phyloP scores from a whole-genome alignment of 1,140 invertebrate species.

The Ips nitidus region DNA sequence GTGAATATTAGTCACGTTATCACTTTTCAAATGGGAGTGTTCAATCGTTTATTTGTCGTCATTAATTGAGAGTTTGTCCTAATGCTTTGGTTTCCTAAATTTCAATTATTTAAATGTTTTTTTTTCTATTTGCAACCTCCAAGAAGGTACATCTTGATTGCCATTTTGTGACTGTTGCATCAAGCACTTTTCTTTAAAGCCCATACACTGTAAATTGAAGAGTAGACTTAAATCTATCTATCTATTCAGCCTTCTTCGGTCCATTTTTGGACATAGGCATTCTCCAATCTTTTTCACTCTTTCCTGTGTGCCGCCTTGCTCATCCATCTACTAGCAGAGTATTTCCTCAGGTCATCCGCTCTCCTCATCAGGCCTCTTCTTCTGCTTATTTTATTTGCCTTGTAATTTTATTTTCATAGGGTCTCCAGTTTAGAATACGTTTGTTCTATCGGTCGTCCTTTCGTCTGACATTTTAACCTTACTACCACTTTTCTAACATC shows the following conservation, averaged over 20 bases:
- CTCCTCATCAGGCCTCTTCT: neutral
- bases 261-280: neutral
- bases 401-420: neutral
- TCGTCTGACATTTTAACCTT: neutral
- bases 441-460: neutral
- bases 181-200: no score
- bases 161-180: no score
- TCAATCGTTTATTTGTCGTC: no score
- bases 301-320: neutral
- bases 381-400: neutral
- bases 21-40: no score
- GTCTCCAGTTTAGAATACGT: neutral
- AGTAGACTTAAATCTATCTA: neutral
- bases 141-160: no score
- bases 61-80: no score
- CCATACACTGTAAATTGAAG: no score
- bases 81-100: no score
- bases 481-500: neutral
- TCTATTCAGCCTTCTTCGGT: neutral
- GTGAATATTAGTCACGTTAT: no score
- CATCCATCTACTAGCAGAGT: neutral
- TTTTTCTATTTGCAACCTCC: no score
- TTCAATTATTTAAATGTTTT: no score
- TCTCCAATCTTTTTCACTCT: neutral
- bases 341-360: neutral